Percentiles rank a stretch among this genome's conserved stretches.
These are phyloP conservation scores for Brachyrhaphis roseni DNA, from an alignment of 2,797 vertebrate species.

Conservation along the genomic window DNA sequence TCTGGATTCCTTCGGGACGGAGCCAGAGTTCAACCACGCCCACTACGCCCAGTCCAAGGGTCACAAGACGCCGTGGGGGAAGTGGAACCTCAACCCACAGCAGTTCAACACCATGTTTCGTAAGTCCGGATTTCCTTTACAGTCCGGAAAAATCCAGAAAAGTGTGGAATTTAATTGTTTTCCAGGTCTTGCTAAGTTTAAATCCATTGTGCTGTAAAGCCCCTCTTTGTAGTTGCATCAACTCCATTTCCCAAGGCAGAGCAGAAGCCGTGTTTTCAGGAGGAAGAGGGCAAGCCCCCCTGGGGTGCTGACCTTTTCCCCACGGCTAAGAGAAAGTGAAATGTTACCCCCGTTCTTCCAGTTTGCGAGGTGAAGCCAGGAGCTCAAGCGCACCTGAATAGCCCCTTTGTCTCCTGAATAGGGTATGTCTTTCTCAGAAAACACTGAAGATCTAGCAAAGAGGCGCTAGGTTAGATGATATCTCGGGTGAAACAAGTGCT, in stretches of 20 bases:
- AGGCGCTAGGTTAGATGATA: conserved; percentile 71
- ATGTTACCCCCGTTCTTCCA: conserved; percentile 56
- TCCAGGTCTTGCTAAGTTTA: background rate
- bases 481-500: conserved; percentile 66
- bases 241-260: conserved; percentile 22
- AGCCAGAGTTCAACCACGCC: conserved; percentile 98
- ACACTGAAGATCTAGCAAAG: conserved; percentile 52
- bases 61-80: conserved; percentile 99
- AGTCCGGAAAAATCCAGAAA: background rate
- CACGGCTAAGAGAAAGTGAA: conserved; percentile 66
- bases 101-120: conserved; percentile 99
- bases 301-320: conserved; percentile 63
- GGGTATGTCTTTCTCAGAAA: conserved; percentile 70
- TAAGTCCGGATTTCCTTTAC: conserved; percentile 79
- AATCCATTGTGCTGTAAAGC: conserved; percentile 13
- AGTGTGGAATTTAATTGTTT: background rate
- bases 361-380: conserved; percentile 42
- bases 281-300: conserved; percentile 22
- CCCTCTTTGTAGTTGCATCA: conserved; percentile 9
- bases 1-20: conserved; percentile 96
- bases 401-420: conserved; percentile 65
- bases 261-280: conserved; percentile 19
- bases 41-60: conserved; percentile 98
- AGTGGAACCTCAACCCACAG: conserved; percentile 99
- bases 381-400: conserved; percentile 63